Conservation (phyloP, 2,888 invertebrate genomes). For the Plutella xylostella region DNA sequence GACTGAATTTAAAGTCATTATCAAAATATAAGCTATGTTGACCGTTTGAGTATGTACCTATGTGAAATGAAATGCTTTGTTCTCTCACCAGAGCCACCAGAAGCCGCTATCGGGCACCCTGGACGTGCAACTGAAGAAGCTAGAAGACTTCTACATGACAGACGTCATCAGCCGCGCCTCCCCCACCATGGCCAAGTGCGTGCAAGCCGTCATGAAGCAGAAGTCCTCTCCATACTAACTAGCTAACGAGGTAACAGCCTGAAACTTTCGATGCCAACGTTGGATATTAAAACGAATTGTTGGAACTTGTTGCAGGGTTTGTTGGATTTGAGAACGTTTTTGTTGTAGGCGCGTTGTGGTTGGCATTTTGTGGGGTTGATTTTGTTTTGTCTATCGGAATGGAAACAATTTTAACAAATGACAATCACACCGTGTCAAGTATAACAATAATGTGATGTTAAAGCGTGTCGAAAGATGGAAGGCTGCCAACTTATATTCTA, state of each 20-base stretch:
- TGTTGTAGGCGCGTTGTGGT: not conserved
- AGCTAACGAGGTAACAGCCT: no score
- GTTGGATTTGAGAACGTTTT: not conserved
- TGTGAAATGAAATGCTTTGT: no score
- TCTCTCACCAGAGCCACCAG: constrained; percentile 41
- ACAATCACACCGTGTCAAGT: no score
- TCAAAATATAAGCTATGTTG: no score
- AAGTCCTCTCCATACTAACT: constrained; percentile 52
- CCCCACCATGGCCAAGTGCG: constrained; percentile 98
- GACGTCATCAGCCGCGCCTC: constrained; percentile 96
- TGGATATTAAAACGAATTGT: no score
- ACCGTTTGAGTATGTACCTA: no score
- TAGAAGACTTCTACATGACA: constrained; percentile 95
- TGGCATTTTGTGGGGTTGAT: not conserved
- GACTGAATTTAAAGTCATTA: no score
- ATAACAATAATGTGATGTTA: no score
- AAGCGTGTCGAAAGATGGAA: no score
- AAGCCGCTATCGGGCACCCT: constrained; percentile 69
- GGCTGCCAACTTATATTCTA: no score
- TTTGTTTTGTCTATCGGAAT: not conserved
- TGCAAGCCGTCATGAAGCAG: constrained; percentile 89
- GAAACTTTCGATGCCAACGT: no score
- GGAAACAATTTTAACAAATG: no score
- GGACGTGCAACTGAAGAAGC: constrained; percentile 78
- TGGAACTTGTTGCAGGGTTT: not conserved